Conservation (phyloP, 2,113 vertebrate genomes). For the Progne subis region DNA sequence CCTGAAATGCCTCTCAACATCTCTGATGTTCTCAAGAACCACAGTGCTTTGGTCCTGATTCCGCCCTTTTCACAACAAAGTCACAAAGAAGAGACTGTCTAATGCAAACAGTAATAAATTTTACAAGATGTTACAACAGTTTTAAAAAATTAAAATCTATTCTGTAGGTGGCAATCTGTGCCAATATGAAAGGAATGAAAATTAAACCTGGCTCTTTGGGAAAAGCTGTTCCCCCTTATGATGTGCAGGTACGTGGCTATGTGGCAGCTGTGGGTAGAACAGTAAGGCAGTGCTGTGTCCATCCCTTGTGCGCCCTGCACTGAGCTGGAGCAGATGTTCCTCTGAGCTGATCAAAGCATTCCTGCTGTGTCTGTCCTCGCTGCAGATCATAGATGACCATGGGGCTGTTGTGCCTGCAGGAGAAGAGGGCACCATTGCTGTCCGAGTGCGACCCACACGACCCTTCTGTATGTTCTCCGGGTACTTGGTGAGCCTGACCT, state of each 20-base stretch:
- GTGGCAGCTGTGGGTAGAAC: neutral
- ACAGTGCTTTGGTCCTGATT: neutral
- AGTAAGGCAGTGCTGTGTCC: neutral
- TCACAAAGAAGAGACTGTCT: neutral
- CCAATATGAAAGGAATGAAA: slow-evolving; percentile 75
- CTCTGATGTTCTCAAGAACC: neutral
- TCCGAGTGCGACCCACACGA: slow-evolving; percentile 67
- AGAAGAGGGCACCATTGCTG: slow-evolving; percentile 76
- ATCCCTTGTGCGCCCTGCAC: neutral
- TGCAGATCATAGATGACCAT: slow-evolving; percentile 75
- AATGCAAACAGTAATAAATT: neutral
- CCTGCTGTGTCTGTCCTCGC: neutral
- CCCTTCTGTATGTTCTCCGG: slow-evolving; percentile 78
- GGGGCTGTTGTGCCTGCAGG: slow-evolving; percentile 70
- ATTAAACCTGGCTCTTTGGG: slow-evolving; percentile 84
- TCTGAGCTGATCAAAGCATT: neutral
- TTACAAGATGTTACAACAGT: neutral
- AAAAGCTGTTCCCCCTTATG: slow-evolving; percentile 74
- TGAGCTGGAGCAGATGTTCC: neutral
- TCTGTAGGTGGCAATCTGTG: slow-evolving; percentile 79
- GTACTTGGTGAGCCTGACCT: slow-evolving; percentile 72
- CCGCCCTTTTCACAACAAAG: neutral
- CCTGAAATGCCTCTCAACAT: neutral
- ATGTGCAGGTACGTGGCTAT: slow-evolving; percentile 75
- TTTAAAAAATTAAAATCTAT: neutral